phyloP scores from a whole-genome alignment of 2,888 invertebrate species.

The Fragum sueziense region DNA sequence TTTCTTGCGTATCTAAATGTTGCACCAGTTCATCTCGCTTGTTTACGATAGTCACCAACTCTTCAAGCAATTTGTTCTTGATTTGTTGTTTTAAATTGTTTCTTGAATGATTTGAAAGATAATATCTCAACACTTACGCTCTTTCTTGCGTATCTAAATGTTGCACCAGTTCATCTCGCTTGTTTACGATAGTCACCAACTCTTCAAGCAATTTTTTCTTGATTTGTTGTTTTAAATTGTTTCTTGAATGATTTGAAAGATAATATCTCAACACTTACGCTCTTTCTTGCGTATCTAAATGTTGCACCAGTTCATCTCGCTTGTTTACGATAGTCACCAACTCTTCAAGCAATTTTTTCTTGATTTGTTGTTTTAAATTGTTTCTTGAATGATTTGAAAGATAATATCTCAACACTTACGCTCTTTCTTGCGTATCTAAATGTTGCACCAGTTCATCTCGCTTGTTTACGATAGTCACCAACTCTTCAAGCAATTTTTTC shows the following conservation, averaged over 20 bases:
- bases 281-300: constrained; percentile 96
- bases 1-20: constrained; percentile 97
- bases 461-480: constrained; percentile 97
- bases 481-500: constrained; percentile 92
- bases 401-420: too few relatives aligned
- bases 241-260: too few relatives aligned
- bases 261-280: too few relatives aligned
- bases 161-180: constrained; percentile 96
- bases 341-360: constrained; percentile 94
- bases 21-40: constrained; percentile 97
- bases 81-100: too few relatives aligned
- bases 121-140: constrained; percentile 97
- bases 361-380: too few relatives aligned
- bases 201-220: constrained; percentile 95
- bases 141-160: constrained; percentile 97
- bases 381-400: too few relatives aligned
- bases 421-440: constrained; percentile 96
- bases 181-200: constrained; percentile 96
- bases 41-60: constrained; percentile 96
- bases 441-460: constrained; percentile 97
- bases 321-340: constrained; percentile 97
- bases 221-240: too few relatives aligned
- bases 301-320: constrained; percentile 96
- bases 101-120: too few relatives aligned
- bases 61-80: constrained; percentile 94